Conservation (phyloP, 2,888 invertebrate genomes). For the Sepiola atlantica region DNA sequence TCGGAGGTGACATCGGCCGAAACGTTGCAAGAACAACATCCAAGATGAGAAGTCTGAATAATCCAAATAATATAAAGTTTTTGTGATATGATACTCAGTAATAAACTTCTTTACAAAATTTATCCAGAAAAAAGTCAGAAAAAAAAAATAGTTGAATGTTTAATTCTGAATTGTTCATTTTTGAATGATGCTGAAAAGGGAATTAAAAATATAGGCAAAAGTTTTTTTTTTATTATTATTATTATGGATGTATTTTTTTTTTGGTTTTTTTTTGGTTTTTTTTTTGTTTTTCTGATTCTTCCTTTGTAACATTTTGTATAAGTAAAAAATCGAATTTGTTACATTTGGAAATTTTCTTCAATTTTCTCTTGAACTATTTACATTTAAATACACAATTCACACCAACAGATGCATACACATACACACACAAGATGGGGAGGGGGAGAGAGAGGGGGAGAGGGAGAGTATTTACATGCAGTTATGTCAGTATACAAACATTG, state of each 20-base stretch:
- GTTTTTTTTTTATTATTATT: neutral
- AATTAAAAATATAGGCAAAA: neutral
- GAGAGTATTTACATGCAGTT: slow-evolving; percentile 32
- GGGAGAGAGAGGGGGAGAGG: neutral
- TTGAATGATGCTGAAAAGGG: neutral
- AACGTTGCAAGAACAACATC: too few species aligned
- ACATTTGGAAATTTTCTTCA: neutral
- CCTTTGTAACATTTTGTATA: neutral
- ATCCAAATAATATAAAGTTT: neutral
- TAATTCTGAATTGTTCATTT: neutral
- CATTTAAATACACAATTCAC: neutral
- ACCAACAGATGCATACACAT: neutral
- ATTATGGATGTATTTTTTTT: too few species aligned
- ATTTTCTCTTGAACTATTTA: neutral
- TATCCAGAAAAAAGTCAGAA: neutral
- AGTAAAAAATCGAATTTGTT: neutral
- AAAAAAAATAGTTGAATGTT: neutral
- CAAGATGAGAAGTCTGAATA: too few species aligned
- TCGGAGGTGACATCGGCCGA: too few species aligned
- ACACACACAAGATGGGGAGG: neutral
- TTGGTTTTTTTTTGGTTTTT: neutral
- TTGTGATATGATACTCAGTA: neutral
- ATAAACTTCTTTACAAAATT: neutral
- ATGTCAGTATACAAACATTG: neutral
- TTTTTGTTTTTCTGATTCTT: neutral